Percentiles rank a stretch among this genome's conserved stretches.
Evolutionary conservation across 1,140 invertebrate genomes (phyloP).

Genomic region (Apis mellifera): DNA sequence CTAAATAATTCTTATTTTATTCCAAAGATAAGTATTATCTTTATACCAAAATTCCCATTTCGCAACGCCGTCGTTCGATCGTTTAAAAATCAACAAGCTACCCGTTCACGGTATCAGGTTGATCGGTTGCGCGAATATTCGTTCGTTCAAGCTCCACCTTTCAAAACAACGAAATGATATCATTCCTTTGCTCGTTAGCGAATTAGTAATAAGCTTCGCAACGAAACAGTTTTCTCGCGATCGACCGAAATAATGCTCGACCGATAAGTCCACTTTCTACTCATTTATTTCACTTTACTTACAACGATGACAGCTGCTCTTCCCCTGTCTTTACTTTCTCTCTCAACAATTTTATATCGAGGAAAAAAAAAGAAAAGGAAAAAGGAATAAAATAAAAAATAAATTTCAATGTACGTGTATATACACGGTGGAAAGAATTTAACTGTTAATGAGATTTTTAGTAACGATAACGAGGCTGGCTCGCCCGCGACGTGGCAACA

Average conservation of each 20-base stretch:
- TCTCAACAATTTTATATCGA: no score
- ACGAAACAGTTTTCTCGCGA: constrained; percentile 14
- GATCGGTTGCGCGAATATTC: neutral
- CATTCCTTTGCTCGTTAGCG: constrained; percentile 22
- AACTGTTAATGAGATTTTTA: no score
- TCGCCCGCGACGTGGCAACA: neutral
- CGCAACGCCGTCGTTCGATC: no score
- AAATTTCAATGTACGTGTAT: no score
- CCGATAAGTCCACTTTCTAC: neutral
- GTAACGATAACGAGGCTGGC: neutral
- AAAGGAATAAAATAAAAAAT: no score
- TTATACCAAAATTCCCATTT: neutral
- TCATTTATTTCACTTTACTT: neutral
- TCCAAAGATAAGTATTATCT: no score
- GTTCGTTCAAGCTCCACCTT: constrained; percentile 11
- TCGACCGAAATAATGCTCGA: neutral
- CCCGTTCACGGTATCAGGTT: neutral
- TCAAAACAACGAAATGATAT: constrained; percentile 33
- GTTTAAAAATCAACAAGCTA: neutral
- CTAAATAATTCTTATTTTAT: no score
- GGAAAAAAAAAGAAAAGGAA: no score
- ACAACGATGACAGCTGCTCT: no score
- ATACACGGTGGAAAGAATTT: no score
- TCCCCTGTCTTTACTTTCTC: no score
- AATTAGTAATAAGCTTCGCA: constrained; percentile 27